phyloP scores from a whole-genome alignment of 2,797 vertebrate species.

The Acanthornis magna region DNA sequence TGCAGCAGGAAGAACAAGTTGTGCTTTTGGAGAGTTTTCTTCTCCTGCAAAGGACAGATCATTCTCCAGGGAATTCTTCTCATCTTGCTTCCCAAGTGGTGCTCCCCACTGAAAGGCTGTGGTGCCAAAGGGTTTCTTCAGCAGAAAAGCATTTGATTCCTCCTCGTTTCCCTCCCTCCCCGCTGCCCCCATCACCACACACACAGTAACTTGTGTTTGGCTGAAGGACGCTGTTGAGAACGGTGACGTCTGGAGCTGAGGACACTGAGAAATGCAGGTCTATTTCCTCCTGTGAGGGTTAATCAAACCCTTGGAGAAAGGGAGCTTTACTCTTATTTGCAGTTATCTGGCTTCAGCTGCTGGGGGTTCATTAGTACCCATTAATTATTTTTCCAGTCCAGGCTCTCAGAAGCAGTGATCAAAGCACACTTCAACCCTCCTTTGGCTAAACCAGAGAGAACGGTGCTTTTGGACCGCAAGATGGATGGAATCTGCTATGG shows the following conservation, averaged over 20 bases:
- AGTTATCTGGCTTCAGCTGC: background rate
- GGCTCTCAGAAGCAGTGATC: background rate
- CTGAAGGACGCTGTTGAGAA: rapidly evolving
- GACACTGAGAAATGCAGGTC: background rate
- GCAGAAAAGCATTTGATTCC: background rate
- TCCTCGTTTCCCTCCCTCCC: background rate
- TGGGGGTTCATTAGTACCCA: background rate
- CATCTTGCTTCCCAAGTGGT: background rate
- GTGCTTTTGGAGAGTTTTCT: background rate
- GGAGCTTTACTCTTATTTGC: background rate
- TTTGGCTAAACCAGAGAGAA: background rate
- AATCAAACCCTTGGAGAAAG: background rate
- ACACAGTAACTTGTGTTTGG: background rate
- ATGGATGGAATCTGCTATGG: background rate
- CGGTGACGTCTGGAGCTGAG: background rate
- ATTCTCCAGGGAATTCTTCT: background rate
- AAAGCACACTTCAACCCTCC: background rate
- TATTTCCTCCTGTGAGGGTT: rapidly evolving
- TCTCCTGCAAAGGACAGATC: background rate
- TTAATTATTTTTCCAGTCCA: background rate
- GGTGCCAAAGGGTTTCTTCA: background rate
- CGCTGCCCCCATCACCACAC: rapidly evolving
- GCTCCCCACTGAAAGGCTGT: background rate
- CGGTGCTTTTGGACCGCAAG: background rate
- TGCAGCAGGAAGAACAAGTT: background rate